A percentile compares a stretch with the other conserved stretches of the same genome.
phyloP scores from a whole-genome alignment of 2,113 vertebrate species.

The Bettongia penicillata region DNA sequence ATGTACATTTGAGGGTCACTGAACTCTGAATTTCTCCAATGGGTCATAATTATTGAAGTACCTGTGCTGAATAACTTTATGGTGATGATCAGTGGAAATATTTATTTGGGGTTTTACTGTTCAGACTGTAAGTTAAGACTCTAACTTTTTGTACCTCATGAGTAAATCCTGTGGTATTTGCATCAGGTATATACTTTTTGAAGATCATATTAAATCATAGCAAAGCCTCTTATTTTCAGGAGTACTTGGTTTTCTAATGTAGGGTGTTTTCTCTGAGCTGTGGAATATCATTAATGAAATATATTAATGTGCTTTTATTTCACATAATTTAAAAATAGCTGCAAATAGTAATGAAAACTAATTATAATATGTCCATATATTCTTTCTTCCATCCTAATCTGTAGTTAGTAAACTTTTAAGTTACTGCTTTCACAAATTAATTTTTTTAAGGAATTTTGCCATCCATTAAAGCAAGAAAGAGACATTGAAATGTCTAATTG shows the following conservation, averaged over 20 bases:
- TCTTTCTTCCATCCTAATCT: neutral
- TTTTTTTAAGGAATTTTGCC: neutral
- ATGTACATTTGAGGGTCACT: neutral
- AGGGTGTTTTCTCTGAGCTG: neutral
- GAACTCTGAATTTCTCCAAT: neutral
- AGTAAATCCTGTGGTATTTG: neutral
- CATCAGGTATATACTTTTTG: neutral
- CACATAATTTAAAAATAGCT: conserved; percentile 40
- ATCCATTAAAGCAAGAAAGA: conserved; percentile 54
- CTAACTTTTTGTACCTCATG: neutral
- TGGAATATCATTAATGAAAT: neutral
- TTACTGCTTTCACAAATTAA: neutral
- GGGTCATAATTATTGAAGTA: neutral
- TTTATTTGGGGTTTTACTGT: neutral
- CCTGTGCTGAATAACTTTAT: neutral
- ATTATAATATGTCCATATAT: neutral
- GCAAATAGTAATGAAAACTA: neutral
- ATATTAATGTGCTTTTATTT: too few relatives aligned
- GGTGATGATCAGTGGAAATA: neutral
- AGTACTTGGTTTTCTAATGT: conserved; percentile 15
- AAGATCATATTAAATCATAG: neutral
- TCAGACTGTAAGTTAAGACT: neutral
- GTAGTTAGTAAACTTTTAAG: neutral
- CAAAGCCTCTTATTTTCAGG: neutral
- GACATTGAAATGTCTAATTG: conserved; percentile 16